These are phyloP conservation scores for Sisyra nigra DNA, from an alignment of 2,888 invertebrate species.

Conservation along the genomic window DNA sequence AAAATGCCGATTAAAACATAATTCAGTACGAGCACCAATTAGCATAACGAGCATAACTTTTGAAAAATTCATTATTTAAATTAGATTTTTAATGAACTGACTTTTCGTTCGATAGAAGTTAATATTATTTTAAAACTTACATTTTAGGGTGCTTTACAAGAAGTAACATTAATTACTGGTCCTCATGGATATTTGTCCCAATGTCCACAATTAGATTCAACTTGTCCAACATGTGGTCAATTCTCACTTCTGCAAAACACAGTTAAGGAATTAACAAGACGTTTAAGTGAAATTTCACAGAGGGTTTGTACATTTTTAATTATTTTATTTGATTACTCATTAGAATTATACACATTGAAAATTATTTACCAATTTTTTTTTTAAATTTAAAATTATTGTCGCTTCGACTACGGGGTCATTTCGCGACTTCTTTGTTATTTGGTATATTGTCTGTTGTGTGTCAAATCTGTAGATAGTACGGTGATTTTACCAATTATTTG, in stretches of 20 bases:
- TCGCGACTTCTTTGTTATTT: too few relatives aligned
- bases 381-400: too few relatives aligned
- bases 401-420: too few relatives aligned
- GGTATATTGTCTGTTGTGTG: too few relatives aligned
- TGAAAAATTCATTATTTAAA: conserved; percentile 4
- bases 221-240: conserved; percentile 83
- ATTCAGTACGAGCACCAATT: too few relatives aligned
- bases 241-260: conserved; percentile 70
- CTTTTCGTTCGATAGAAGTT: too few relatives aligned
- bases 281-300: conserved; percentile 66
- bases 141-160: conserved; percentile 38
- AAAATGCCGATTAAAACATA: too few relatives aligned
- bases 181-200: conserved; percentile 74
- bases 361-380: too few relatives aligned
- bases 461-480: too few relatives aligned
- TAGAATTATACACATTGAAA: too few relatives aligned
- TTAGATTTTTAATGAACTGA: conserved; percentile 7
- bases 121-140: not conserved
- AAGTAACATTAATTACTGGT: conserved; percentile 70
- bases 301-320: conserved; percentile 50
- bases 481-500: too few relatives aligned
- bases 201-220: conserved; percentile 72
- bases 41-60: not conserved
- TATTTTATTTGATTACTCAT: too few relatives aligned
- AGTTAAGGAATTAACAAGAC: conserved; percentile 62